A percentile compares a stretch with the other conserved stretches of the same genome.
These are phyloP conservation scores for Brachypteracias leptosomus DNA, from an alignment of 2,113 vertebrate genomes.

Conservation along the genomic window DNA sequence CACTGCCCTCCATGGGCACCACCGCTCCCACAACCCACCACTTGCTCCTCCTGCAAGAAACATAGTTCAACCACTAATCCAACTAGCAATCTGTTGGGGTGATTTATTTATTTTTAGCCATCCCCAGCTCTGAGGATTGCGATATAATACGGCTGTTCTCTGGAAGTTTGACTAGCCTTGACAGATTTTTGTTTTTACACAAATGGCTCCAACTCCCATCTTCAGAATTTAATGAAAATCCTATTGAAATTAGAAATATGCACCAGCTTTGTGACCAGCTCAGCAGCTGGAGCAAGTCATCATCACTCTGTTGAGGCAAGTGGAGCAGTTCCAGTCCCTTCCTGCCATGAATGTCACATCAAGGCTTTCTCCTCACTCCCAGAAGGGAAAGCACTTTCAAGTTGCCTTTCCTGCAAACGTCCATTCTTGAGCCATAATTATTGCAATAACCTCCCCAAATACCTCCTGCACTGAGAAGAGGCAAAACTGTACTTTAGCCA, in stretches of 20 bases:
- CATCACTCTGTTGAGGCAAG: neutral
- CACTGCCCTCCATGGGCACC: neutral
- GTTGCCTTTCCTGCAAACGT: neutral
- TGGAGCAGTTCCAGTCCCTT: neutral
- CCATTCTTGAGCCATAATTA: neutral
- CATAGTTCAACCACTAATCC: conserved; percentile 10
- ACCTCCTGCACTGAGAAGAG: neutral
- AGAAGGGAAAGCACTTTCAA: neutral
- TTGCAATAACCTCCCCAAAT: neutral
- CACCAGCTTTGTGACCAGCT: neutral
- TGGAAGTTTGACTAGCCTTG: neutral
- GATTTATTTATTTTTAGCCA: conserved; percentile 41
- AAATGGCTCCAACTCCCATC: neutral
- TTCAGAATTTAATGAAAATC: neutral
- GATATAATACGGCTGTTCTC: neutral
- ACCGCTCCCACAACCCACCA: neutral
- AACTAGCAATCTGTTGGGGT: conserved; percentile 44
- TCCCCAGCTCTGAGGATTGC: neutral
- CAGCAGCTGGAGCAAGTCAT: neutral
- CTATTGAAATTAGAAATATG: rapidly evolving
- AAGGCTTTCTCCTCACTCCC: neutral
- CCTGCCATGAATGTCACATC: neutral
- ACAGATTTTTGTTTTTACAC: neutral
- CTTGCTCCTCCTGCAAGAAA: neutral
- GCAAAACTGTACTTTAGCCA: neutral